A percentile compares a stretch with the other conserved stretches of the same genome.
These are phyloP conservation scores for Pocillopora grandis DNA, from an alignment of 92 coral and sea anemone genomes.

Conservation along the genomic window DNA sequence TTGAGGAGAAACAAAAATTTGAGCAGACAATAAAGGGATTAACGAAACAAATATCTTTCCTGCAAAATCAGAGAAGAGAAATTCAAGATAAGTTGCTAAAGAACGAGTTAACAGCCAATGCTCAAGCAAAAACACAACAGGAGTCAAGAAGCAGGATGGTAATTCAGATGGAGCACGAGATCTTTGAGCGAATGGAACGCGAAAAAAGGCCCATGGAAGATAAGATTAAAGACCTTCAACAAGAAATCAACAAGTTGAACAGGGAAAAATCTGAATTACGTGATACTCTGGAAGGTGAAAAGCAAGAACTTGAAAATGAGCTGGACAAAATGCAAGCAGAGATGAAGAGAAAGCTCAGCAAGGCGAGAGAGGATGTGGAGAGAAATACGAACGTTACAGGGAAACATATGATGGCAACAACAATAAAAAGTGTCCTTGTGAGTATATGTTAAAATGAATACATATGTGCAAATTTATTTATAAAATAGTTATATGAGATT, in stretches of 20 bases:
- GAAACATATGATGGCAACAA: conserved; percentile 38
- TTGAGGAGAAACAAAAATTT: conserved; percentile 63
- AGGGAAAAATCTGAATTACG: conserved; percentile 73
- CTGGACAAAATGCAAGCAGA: conserved; percentile 62
- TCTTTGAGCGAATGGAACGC: conserved; percentile 64
- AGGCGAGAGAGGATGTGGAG: conserved; percentile 74
- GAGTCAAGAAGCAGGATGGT: conserved; percentile 48
- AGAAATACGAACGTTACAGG: conserved; percentile 47
- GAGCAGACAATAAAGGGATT: conserved; percentile 72
- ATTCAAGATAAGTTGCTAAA: conserved; percentile 68
- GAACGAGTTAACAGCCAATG: conserved; percentile 39
- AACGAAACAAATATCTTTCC: conserved; percentile 67
- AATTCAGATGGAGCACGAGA: conserved; percentile 76
- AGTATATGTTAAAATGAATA: not conserved
- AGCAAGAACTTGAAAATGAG: conserved; percentile 73
- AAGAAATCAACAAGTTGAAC: conserved; percentile 70
- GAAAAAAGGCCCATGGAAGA: conserved; percentile 88
- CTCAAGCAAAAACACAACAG: conserved; percentile 20
- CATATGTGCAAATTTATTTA: not conserved
- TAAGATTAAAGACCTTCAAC: conserved; percentile 73
- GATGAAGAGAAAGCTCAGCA: conserved; percentile 66
- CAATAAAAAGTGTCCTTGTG: conserved; percentile 42
- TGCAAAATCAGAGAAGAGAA: conserved; percentile 81
- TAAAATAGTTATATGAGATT: not conserved
- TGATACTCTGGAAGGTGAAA: conserved; percentile 69